Percentiles rank a stretch among this genome's conserved stretches.
Conservation (phyloP, 1,140 invertebrate species). For the Bombus polaris region DNA sequence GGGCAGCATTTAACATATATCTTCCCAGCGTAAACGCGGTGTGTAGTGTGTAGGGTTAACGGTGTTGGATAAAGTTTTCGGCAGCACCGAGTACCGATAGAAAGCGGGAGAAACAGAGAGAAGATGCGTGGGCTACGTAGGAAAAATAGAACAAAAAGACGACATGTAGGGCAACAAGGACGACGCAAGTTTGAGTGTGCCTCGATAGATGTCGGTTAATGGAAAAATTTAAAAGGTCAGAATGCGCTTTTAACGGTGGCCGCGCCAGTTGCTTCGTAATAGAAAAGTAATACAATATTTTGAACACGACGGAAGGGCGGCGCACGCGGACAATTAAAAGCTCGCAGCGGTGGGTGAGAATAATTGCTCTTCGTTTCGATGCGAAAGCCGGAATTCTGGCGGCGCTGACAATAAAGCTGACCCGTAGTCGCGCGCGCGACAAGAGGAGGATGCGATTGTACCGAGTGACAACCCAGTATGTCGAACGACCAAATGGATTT, state of each 20-base stretch:
- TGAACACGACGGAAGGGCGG: constrained; percentile 29
- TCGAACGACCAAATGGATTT: constrained; percentile 73
- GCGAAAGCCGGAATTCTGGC: constrained; percentile 68
- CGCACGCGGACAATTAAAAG: constrained; percentile 65
- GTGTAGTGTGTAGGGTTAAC: constrained; percentile 20
- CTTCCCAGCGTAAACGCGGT: background rate
- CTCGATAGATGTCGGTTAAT: constrained; percentile 48
- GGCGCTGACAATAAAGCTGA: constrained; percentile 68
- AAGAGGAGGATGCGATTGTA: constrained; percentile 67
- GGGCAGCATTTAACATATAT: background rate
- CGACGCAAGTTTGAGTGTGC: background rate
- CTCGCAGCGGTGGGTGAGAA: constrained; percentile 64
- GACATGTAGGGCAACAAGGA: background rate
- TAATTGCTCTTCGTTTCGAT: constrained; percentile 70
- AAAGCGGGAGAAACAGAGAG: background rate
- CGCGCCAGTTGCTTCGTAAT: constrained; percentile 36
- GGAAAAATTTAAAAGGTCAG: constrained; percentile 43
- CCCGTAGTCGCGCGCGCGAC: constrained; percentile 55
- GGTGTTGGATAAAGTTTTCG: constrained; percentile 32
- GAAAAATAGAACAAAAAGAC: constrained; percentile 2
- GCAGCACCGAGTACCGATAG: background rate
- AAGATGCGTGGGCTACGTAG: background rate
- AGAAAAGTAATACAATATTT: constrained; percentile 65
- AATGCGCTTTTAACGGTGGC: constrained; percentile 52
- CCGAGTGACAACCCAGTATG: constrained; percentile 69